Conservation (phyloP, 1,140 invertebrate species). For the Zaprionus capensis region DNA sequence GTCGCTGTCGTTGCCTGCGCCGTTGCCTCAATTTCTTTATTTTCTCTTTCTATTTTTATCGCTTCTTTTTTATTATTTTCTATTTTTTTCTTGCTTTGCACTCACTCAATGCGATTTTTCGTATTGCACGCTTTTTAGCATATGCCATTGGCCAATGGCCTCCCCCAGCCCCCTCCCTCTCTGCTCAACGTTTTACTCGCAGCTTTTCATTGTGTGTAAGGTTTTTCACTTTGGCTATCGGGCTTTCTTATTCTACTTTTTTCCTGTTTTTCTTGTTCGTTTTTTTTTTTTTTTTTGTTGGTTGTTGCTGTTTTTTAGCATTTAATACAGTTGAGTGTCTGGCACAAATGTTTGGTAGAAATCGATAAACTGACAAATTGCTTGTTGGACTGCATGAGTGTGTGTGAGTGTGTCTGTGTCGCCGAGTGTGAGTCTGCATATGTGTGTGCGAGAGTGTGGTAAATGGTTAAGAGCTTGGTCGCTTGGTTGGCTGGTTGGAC, state of each 20-base stretch:
- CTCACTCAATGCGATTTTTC: slow-evolving; percentile 66
- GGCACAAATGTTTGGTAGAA: slow-evolving; percentile 83
- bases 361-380: slow-evolving; percentile 83
- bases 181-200: slow-evolving; percentile 38
- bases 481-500: slow-evolving; percentile 36
- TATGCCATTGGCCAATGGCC: slow-evolving; percentile 76
- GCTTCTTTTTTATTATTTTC: slow-evolving; percentile 52
- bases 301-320: slow-evolving; percentile 80
- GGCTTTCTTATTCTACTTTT: slow-evolving; percentile 19
- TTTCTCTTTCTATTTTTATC: slow-evolving; percentile 43
- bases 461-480: slow-evolving; percentile 70
- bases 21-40: slow-evolving; percentile 48
- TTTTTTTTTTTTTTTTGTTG: slow-evolving; percentile 11
- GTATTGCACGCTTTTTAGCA: slow-evolving; percentile 81
- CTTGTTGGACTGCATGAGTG: slow-evolving; percentile 66
- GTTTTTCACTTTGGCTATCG: slow-evolving; percentile 75
- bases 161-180: slow-evolving; percentile 13
- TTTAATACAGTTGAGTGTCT: slow-evolving; percentile 83
- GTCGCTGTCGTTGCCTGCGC: slow-evolving; percentile 6
- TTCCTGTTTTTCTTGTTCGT: slow-evolving; percentile 8
- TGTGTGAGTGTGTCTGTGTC: slow-evolving; percentile 9
- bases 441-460: slow-evolving; percentile 52
- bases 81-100: slow-evolving; percentile 35
- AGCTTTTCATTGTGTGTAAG: slow-evolving; percentile 82
- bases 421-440: slow-evolving; percentile 31